Evolutionary conservation across 2,888 invertebrate species (phyloP).

Genomic region (Carcina quercana): DNA sequence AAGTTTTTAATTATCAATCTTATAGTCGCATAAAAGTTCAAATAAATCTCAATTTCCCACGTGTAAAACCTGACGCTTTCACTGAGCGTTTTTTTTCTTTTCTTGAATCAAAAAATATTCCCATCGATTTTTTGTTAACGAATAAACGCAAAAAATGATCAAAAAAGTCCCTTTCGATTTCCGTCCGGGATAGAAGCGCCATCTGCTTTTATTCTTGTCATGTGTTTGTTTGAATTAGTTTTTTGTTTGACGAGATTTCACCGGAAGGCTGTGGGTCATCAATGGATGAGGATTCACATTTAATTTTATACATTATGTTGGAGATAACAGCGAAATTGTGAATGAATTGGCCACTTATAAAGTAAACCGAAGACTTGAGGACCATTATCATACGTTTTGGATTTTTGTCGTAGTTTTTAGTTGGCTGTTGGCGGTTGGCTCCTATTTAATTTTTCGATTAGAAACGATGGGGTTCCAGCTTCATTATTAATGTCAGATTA

Average conservation of each 20-base stretch:
- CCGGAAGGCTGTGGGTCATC: slow-evolving; percentile 47
- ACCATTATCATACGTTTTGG: too few species aligned
- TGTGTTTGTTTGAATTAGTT: slow-evolving; percentile 58
- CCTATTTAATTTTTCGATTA: too few species aligned
- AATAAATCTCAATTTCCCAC: too few species aligned
- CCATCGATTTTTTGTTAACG: slow-evolving; percentile 45
- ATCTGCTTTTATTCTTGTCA: slow-evolving; percentile 62
- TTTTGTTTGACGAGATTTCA: slow-evolving; percentile 53
- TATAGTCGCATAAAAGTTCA: too few species aligned
- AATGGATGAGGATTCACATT: slow-evolving; percentile 41
- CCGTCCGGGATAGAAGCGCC: slow-evolving; percentile 55
- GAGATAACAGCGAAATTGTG: slow-evolving; percentile 3
- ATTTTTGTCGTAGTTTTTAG: too few species aligned
- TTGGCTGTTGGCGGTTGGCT: too few species aligned
- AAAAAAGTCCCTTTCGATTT: slow-evolving; percentile 69
- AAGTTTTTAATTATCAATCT: too few species aligned
- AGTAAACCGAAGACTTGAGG: too few species aligned
- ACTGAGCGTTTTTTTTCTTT: slow-evolving; percentile 35
- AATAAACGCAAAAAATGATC: slow-evolving; percentile 33
- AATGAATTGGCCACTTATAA: slow-evolving; percentile 11
- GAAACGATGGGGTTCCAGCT: too few species aligned
- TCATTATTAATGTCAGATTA: too few species aligned
- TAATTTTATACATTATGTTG: slow-evolving; percentile 35
- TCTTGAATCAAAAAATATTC: slow-evolving; percentile 35
- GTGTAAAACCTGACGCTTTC: slow-evolving; percentile 37